A percentile compares a stretch with the other conserved stretches of the same genome.
phyloP scores from a whole-genome alignment of 1,140 invertebrate genomes.

The Gonatopus flavifemur region DNA sequence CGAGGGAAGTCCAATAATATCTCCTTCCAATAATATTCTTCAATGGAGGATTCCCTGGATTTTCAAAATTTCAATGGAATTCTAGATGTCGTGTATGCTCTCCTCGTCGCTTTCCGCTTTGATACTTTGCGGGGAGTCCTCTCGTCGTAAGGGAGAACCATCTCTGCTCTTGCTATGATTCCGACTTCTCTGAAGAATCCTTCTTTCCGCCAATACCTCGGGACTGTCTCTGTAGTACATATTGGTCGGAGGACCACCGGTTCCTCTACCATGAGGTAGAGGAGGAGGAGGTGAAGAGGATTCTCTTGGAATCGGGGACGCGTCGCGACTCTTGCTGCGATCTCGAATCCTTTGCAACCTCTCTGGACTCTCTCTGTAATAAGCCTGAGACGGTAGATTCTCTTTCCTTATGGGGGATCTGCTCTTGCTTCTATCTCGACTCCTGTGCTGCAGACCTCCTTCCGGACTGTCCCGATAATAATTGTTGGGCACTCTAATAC shows the following conservation, averaged over 20 bases:
- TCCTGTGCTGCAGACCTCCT: slow-evolving; percentile 33
- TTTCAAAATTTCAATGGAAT: no score
- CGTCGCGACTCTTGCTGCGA: slow-evolving; percentile 24
- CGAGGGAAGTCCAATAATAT: no score
- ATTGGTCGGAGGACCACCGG: slow-evolving; percentile 28
- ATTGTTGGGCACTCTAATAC: no score
- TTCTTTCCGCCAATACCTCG: slow-evolving; percentile 36
- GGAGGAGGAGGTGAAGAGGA: no score
- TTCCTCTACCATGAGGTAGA: no score
- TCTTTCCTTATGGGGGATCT: slow-evolving; percentile 24
- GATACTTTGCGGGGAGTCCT: slow-evolving; percentile 43
- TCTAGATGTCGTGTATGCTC: slow-evolving; percentile 59
- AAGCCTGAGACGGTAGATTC: no score
- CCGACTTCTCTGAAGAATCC: slow-evolving; percentile 37
- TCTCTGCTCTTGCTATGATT: slow-evolving; percentile 54
- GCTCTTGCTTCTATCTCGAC: slow-evolving; percentile 56
- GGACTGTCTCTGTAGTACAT: slow-evolving; percentile 51
- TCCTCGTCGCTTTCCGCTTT: slow-evolving; percentile 62
- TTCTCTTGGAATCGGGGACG: no score
- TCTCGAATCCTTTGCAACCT: slow-evolving; percentile 19
- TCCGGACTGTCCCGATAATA: slow-evolving; percentile 64
- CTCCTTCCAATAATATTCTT: no score
- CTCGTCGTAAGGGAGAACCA: slow-evolving; percentile 19
- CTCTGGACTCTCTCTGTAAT: no score
- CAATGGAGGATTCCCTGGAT: no score